Conservation (phyloP, 2,113 vertebrate species). For the Crotophaga sulcirostris region DNA sequence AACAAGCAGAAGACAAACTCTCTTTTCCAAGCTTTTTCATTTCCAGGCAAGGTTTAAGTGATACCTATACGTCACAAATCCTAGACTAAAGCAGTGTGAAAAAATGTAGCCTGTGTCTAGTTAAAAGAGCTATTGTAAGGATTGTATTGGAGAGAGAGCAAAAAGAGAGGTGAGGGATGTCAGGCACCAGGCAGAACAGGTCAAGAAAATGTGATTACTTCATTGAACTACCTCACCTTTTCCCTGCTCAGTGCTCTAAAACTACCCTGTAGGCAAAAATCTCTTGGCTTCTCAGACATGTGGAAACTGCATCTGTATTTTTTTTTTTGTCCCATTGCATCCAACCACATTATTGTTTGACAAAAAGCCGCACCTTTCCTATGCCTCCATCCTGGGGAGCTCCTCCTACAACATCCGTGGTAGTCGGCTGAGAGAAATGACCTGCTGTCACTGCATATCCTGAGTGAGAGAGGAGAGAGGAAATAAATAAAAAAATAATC, state of each 20-base stretch:
- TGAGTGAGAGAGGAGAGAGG: conserved; percentile 40
- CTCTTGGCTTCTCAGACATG: background rate
- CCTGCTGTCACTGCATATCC: conserved; percentile 95
- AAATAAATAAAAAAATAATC: background rate
- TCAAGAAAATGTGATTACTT: background rate
- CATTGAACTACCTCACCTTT: background rate
- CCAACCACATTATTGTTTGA: background rate
- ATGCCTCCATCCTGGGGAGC: conserved; percentile 93
- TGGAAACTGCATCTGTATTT: background rate
- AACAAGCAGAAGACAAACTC: background rate
- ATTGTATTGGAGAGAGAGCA: background rate
- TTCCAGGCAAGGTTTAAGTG: background rate
- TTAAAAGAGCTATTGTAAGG: background rate
- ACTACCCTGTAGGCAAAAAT: background rate
- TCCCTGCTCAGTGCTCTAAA: background rate
- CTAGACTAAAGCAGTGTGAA: background rate
- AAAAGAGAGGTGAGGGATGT: background rate
- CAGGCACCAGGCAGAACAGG: background rate
- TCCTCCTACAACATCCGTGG: conserved; percentile 90
- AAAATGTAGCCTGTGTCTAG: background rate
- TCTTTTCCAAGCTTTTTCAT: background rate
- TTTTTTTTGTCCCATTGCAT: background rate
- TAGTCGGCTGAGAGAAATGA: conserved; percentile 87
- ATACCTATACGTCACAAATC: background rate
- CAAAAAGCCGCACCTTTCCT: conserved; percentile 85